These are phyloP conservation scores for Empis livida DNA, from an alignment of 2,888 invertebrate species.

Conservation along the genomic window DNA sequence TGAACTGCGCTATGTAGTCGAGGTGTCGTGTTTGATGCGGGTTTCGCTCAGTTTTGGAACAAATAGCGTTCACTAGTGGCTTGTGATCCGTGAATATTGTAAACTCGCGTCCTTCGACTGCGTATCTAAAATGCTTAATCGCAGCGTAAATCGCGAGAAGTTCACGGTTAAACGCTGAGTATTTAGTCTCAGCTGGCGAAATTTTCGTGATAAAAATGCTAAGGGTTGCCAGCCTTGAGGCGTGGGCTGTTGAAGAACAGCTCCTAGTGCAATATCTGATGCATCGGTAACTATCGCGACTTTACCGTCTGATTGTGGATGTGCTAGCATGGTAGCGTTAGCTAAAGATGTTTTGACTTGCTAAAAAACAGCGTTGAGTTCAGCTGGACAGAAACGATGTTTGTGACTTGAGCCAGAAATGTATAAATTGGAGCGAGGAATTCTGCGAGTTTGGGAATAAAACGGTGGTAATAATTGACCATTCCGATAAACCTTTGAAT, in stretches of 20 bases:
- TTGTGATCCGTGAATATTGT: background rate
- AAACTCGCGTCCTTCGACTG: background rate
- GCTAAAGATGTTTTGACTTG: background rate
- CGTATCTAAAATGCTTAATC: background rate
- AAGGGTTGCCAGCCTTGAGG: background rate
- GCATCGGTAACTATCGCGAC: background rate
- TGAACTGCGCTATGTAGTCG: slow-evolving; percentile 8
- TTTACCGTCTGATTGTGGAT: background rate
- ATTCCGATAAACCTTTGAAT: slow-evolving; percentile 1
- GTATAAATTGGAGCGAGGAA: background rate
- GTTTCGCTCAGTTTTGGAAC: slow-evolving; percentile 6
- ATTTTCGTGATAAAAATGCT: background rate
- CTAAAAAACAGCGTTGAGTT: background rate
- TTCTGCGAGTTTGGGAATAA: slow-evolving; percentile 1
- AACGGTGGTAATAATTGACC: slow-evolving; percentile 3
- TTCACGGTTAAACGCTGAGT: background rate
- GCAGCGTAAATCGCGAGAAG: background rate
- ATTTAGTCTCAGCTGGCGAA: background rate
- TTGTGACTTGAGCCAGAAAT: background rate
- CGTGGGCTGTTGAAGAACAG: background rate
- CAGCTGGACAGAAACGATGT: background rate
- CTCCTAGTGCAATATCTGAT: background rate
- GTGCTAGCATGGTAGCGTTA: background rate
- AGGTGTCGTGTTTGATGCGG: slow-evolving; percentile 7
- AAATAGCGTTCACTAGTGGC: background rate